Evolutionary conservation across 2,113 vertebrate species (phyloP).

Genomic region (Melanotaenia duboulayi): DNA sequence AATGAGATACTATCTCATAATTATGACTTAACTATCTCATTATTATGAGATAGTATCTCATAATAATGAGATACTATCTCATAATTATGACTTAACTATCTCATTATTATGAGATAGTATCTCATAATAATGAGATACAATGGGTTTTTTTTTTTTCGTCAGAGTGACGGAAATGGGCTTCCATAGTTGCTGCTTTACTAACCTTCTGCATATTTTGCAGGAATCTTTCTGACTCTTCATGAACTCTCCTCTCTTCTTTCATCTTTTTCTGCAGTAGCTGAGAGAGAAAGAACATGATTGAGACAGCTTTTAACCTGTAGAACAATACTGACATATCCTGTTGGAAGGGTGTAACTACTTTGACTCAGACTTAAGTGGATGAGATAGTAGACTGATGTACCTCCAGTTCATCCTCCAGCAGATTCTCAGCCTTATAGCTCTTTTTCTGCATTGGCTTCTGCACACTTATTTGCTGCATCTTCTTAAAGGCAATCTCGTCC

Average conservation of each 20-base stretch:
- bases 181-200: constrained; percentile 7
- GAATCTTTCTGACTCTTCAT: constrained; percentile 33
- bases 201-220: constrained; percentile 54
- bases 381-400: constrained; percentile 36
- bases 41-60: too few species aligned
- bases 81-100: too few species aligned
- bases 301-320: not conserved
- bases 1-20: too few species aligned
- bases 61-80: too few species aligned
- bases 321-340: not conserved
- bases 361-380: not conserved
- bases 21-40: too few species aligned
- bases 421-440: constrained; percentile 6
- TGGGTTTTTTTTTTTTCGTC: too few species aligned
- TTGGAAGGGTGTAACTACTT: not conserved
- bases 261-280: constrained; percentile 48
- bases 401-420: constrained; percentile 38
- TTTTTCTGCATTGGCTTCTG: constrained; percentile 30
- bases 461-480: not conserved
- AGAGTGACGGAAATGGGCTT: too few species aligned
- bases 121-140: too few species aligned
- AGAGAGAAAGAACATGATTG: not conserved
- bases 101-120: too few species aligned
- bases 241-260: constrained; percentile 24
- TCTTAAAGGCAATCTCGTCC: not conserved